A percentile compares a stretch with the other conserved stretches of the same genome.
phyloP scores from a whole-genome alignment of 2,888 invertebrate species.

The Cephus nigrinus region DNA sequence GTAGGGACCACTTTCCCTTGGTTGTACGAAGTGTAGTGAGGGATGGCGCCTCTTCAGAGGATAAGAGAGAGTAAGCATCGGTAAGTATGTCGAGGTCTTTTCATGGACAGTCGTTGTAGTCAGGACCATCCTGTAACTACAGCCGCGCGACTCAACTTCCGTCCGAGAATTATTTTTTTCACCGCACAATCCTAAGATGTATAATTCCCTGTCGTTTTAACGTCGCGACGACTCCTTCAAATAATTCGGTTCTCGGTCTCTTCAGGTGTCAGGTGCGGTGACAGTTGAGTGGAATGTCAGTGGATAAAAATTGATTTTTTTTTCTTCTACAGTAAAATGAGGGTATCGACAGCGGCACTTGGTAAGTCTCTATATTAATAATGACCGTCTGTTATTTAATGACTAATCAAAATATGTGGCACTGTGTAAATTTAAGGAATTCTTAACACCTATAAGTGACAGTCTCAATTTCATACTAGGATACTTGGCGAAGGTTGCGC shows the following conservation, averaged over 20 bases:
- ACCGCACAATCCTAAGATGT: not conserved
- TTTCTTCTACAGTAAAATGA: conserved; percentile 21
- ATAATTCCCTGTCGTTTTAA: not conserved
- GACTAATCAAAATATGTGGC: not conserved
- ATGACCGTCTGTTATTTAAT: not conserved
- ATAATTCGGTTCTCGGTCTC: not conserved
- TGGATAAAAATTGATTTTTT: conserved; percentile 25
- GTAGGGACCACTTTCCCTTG: conserved; percentile 63
- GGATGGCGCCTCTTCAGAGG: conserved; percentile 54
- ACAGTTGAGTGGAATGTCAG: conserved; percentile 35
- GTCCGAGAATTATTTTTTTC: conserved; percentile 1
- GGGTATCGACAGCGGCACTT: conserved; percentile 34
- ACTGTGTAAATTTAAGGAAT: not conserved
- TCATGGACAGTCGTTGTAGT: conserved; percentile 61
- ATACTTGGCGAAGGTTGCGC: not conserved
- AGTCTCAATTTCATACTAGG: not conserved
- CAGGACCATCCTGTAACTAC: conserved; percentile 41
- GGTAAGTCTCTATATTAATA: not conserved
- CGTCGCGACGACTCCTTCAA: not conserved
- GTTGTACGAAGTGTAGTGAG: conserved; percentile 39
- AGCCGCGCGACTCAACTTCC: conserved; percentile 16
- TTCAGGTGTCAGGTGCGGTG: conserved; percentile 24
- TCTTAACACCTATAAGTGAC: not conserved
- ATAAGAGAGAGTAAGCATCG: conserved; percentile 47
- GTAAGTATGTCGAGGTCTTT: conserved; percentile 67